Percentiles rank a stretch among this genome's conserved stretches.
phyloP scores from a whole-genome alignment of 2,113 vertebrate genomes.

The Halichoeres trimaculatus region DNA sequence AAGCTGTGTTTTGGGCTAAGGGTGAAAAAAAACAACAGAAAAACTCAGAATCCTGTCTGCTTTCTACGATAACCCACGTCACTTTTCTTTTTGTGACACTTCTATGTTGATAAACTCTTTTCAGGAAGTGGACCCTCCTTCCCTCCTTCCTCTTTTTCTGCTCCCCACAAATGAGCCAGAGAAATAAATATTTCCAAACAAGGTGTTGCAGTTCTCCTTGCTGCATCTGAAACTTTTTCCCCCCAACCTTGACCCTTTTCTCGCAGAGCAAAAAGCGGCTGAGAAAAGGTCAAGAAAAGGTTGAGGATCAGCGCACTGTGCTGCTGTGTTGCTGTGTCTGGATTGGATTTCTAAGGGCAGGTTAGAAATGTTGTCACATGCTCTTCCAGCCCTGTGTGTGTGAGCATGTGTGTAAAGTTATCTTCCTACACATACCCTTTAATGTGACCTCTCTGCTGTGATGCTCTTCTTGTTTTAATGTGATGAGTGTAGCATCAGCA shows the following conservation, averaged over 20 bases:
- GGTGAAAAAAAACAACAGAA: background rate
- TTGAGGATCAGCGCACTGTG: constrained; percentile 62
- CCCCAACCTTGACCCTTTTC: constrained; percentile 21
- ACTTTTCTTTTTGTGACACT: background rate
- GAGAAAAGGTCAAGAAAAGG: constrained; percentile 74
- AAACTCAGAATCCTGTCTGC: too few relatives aligned
- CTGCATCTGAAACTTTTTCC: constrained; percentile 42
- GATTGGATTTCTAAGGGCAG: constrained; percentile 71
- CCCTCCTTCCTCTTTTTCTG: background rate
- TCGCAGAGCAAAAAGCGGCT: constrained; percentile 36
- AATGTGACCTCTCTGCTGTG: constrained; percentile 17
- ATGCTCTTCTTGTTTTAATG: constrained; percentile 17
- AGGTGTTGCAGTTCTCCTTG: background rate
- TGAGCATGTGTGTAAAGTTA: background rate
- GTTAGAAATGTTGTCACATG: constrained; percentile 66
- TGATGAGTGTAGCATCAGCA: background rate
- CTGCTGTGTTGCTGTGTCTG: constrained; percentile 39
- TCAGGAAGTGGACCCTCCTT: constrained; percentile 24
- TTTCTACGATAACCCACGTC: background rate
- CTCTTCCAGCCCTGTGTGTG: constrained; percentile 3
- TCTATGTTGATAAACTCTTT: background rate
- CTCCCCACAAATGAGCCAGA: background rate
- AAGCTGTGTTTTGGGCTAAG: background rate
- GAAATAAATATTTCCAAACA: background rate
- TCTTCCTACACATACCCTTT: constrained; percentile 40